A percentile compares a stretch with the other conserved stretches of the same genome.
These are phyloP conservation scores for Erebia palarica DNA, from an alignment of 2,888 invertebrate genomes.

Conservation along the genomic window DNA sequence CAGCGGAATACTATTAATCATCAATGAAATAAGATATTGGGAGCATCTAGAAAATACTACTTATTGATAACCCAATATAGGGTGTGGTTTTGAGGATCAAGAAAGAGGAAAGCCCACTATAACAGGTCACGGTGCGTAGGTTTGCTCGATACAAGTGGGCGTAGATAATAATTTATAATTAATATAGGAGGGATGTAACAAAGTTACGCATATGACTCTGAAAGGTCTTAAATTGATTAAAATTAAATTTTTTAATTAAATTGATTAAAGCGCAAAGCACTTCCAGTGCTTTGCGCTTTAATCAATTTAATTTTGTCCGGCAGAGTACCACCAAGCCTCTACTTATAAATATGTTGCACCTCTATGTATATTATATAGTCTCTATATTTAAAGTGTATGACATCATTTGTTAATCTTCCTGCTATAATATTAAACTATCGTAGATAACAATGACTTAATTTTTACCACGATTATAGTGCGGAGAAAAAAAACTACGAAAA, in stretches of 20 bases:
- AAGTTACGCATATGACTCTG: constrained; percentile 2
- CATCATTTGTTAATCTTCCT: too few relatives aligned
- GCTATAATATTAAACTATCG: too few relatives aligned
- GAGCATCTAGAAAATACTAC: constrained; percentile 3
- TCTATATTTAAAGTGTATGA: too few relatives aligned
- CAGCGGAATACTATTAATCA: constrained; percentile 9
- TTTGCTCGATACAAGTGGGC: not conserved
- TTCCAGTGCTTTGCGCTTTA: not conserved
- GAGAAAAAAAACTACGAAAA: too few relatives aligned
- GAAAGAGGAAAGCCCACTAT: not conserved
- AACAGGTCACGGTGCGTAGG: constrained; percentile 13
- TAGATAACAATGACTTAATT: too few relatives aligned
- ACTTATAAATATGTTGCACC: not conserved
- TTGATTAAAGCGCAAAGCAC: too few relatives aligned
- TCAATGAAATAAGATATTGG: constrained; percentile 7
- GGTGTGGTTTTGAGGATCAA: not conserved
- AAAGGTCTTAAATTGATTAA: too few relatives aligned
- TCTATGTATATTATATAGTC: not conserved
- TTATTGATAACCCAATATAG: not conserved
- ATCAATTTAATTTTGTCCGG: constrained; percentile 2
- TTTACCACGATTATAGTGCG: too few relatives aligned
- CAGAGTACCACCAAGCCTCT: not conserved
- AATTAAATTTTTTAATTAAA: too few relatives aligned
- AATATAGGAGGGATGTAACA: constrained; percentile 5
- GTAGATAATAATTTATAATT: not conserved